Percentiles rank a stretch among this genome's conserved stretches.
These are phyloP conservation scores for Alces alces DNA, from an alignment of 2,113 vertebrate species.

Conservation along the genomic window DNA sequence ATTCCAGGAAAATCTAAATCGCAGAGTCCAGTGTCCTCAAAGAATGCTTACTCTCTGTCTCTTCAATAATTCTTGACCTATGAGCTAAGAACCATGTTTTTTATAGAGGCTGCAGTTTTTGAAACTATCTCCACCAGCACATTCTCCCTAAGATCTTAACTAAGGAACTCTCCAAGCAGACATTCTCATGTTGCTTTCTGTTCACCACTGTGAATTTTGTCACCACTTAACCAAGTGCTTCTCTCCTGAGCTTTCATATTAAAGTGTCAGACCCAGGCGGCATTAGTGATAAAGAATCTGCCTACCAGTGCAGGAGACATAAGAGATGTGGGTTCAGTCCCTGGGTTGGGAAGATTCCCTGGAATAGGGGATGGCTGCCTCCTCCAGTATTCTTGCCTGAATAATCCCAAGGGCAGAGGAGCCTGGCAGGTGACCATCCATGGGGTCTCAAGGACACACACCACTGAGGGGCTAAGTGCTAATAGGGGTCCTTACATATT, in stretches of 20 bases:
- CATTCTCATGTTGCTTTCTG: background rate
- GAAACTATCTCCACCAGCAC: background rate
- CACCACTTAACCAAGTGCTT: background rate
- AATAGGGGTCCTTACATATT: background rate
- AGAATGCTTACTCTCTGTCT: background rate
- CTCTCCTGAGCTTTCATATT: background rate
- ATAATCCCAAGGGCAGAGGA: background rate
- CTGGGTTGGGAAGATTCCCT: background rate
- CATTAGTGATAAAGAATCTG: background rate
- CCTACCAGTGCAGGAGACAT: background rate
- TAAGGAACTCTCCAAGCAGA: background rate
- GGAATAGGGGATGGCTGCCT: background rate
- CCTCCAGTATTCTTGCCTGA: background rate
- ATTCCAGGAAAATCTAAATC: constrained; percentile 23
- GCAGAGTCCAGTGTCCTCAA: background rate
- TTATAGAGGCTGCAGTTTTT: background rate
- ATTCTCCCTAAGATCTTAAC: background rate
- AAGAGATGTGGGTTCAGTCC: background rate
- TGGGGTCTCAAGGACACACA: background rate
- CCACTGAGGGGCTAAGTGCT: background rate
- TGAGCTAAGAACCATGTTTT: constrained; percentile 1
- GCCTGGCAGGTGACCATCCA: background rate
- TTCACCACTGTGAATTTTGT: background rate
- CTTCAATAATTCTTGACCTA: background rate
- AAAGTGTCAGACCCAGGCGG: background rate